phyloP scores from a whole-genome alignment of 2,113 vertebrate genomes.

The Leptobrachium ailaonicum region DNA sequence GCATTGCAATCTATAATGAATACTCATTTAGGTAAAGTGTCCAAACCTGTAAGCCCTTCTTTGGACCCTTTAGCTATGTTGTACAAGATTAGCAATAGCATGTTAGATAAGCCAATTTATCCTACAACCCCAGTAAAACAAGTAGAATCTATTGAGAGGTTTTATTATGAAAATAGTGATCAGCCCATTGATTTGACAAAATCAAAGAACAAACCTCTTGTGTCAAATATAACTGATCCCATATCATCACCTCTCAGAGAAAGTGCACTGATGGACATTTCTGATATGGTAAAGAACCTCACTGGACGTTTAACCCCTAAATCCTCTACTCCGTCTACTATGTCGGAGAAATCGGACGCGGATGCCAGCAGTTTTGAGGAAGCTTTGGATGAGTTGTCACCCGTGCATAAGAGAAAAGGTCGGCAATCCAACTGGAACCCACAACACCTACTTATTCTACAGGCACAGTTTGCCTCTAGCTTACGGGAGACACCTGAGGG shows the following conservation, averaged over 20 bases:
- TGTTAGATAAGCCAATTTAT: constrained; percentile 92
- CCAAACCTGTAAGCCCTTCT: constrained; percentile 85
- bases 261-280: constrained; percentile 98
- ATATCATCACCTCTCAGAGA: constrained; percentile 84
- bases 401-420: constrained; percentile 95
- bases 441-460: constrained; percentile 95
- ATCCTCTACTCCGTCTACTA: constrained; percentile 88
- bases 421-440: constrained; percentile 99
- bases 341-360: constrained; percentile 93
- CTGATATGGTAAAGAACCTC: constrained; percentile 98
- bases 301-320: constrained; percentile 94
- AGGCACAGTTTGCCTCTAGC: constrained; percentile 95
- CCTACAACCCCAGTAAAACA: constrained; percentile 79
- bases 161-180: constrained; percentile 85
- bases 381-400: constrained; percentile 88
- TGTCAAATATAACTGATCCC: constrained; percentile 72
- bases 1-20: constrained; percentile 99
- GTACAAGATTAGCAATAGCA: constrained; percentile 95
- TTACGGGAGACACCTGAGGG: constrained; percentile 91
- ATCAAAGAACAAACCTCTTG: constrained; percentile 85
- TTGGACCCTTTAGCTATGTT: constrained; percentile 92
- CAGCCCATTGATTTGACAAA: constrained; percentile 98
- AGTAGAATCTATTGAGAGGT: constrained; percentile 77
- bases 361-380: constrained; percentile 94
- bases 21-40: constrained; percentile 93